A percentile compares a stretch with the other conserved stretches of the same genome.
These are phyloP conservation scores for Anneissia japonica DNA, from an alignment of 35 echinoderm and acorn worm species.

Conservation along the genomic window DNA sequence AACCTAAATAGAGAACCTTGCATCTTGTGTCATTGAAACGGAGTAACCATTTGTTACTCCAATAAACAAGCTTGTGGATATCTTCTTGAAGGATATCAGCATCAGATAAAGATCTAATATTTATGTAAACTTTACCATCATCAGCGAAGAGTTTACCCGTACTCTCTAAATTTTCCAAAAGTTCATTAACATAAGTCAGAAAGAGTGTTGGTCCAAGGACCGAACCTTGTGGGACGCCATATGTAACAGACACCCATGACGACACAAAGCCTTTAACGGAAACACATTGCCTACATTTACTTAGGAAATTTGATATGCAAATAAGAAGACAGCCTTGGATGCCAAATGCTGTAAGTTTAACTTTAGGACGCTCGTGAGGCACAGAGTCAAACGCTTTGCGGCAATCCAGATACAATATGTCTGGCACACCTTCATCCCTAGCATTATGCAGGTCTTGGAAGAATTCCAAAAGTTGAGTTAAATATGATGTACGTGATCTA, in stretches of 20 bases:
- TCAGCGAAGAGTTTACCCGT: background rate
- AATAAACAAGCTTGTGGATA: background rate
- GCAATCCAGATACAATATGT: background rate
- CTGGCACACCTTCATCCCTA: background rate
- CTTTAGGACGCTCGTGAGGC: background rate
- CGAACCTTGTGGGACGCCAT: background rate
- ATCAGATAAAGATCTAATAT: background rate
- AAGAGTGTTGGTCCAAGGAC: background rate
- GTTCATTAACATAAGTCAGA: background rate
- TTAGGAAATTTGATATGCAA: background rate
- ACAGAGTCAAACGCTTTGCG: background rate
- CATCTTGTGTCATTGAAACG: background rate
- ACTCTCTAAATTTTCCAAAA: background rate
- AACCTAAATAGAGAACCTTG: constrained; percentile 1
- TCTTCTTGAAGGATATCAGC: background rate
- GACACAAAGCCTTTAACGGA: background rate
- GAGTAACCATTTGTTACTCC: background rate
- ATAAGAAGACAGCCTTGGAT: background rate
- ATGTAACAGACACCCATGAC: background rate
- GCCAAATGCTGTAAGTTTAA: background rate
- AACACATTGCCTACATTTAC: background rate
- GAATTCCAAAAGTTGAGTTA: constrained; percentile 27
- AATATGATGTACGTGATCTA: background rate
- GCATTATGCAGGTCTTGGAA: background rate
- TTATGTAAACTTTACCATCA: background rate